Evolutionary conservation across 2,888 invertebrate species (phyloP), one percentile per base, ranked within the genome.

Genomic region (Lasioglossum figueresi): DNA sequence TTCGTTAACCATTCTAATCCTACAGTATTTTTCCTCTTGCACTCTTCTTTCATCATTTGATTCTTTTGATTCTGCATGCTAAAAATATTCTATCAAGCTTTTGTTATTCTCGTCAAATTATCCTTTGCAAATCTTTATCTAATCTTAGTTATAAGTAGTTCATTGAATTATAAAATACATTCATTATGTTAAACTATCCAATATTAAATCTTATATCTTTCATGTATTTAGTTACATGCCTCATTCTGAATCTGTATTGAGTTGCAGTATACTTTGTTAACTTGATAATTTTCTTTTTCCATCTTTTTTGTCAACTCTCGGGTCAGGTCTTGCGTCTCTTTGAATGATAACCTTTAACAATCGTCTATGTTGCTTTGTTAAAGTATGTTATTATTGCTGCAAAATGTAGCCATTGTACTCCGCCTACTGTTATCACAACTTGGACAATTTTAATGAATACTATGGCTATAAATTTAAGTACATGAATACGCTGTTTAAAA

Each of bases 231-330:
- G 52, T 84, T 87, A 85, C 91, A 84, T 88, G 88, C 90, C 83
- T 91, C 88, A 76, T 84, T 90, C 72, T 88, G 88, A 88, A 86
- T 88, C 73, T 88, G 88, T 72, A 87, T 90, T 71, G 82, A 76
- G 48, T 80, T 83, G 76, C 83, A 83, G 84, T 89, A 85, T 72
- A 85, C 84, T 87, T 85, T 89, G 68, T 84, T 87, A 74, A 76
- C 34, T 80, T 87, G 82, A 73, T 88, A 73, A 86, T 80, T 88
- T 34, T 83, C 76, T 75, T 83, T 88, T 56, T 90, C 89, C 85
- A 85, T 88, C 83, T 79, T 77, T 77, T 70, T 52, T 81, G 76
- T 66, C 40, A 66, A 82, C 76, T 71, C 71, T 27, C 63, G 52
- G 77, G 75, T 88, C 76, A 77, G n/a, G 27, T 48, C 34, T 59